A percentile compares a stretch with the other conserved stretches of the same genome.
phyloP scores from a whole-genome alignment of 2,888 invertebrate genomes.

The Ganaspis brasiliensis region DNA sequence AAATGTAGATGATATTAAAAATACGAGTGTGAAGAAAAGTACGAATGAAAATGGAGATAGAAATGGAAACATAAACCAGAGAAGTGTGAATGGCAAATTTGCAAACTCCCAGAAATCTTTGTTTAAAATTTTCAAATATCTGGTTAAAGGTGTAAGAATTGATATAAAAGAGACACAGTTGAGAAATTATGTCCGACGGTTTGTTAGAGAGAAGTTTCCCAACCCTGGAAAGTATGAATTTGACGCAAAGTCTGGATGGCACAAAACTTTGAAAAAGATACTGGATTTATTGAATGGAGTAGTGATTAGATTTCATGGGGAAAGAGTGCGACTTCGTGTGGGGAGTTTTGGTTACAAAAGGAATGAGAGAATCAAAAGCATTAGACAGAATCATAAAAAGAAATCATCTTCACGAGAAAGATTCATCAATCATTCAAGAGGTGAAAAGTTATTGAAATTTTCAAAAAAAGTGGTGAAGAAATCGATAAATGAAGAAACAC shows the following conservation, averaged over 20 bases:
- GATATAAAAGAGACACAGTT: slow-evolving; percentile 11
- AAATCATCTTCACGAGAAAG: not conserved
- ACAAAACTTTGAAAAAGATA: not conserved
- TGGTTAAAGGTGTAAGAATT: slow-evolving; percentile 21
- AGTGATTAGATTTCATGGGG: not conserved
- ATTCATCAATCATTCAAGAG: not conserved
- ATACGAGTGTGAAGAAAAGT: no score
- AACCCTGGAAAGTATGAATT: not conserved
- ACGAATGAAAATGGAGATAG: no score
- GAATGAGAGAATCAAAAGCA: not conserved
- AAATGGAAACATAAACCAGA: not conserved
- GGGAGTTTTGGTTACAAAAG: slow-evolving; percentile 27
- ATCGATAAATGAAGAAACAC: slow-evolving; percentile 3
- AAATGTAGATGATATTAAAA: not conserved
- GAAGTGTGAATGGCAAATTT: not conserved
- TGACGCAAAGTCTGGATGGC: not conserved
- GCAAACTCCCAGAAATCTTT: not conserved
- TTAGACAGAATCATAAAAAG: not conserved
- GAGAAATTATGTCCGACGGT: not conserved
- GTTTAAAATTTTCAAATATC: not conserved
- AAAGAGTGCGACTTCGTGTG: not conserved
- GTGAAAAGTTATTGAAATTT: not conserved
- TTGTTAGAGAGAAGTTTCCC: not conserved
- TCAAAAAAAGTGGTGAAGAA: not conserved
- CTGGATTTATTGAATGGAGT: slow-evolving; percentile 10